Base-by-base conservation (phyloP, 2,888 invertebrate genomes). In the Leptarthrus brevirostris region DNA sequence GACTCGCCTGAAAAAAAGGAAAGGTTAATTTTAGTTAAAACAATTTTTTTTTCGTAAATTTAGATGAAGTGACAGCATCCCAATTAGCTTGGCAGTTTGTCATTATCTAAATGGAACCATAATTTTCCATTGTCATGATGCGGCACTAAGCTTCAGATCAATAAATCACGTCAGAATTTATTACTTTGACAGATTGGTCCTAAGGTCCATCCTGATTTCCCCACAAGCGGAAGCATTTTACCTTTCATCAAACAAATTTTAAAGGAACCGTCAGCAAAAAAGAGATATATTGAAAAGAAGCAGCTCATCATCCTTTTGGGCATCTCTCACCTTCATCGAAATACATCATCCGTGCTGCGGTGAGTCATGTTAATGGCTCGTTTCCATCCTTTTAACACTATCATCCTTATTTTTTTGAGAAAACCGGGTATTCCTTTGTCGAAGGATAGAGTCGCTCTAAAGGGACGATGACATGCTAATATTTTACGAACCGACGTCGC, bases 121-220 rank as follows among this genome's bases (percentile, higher is more conserved):
- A 64, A 64, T 64, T 64, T 36, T 44, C 64, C 22, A 64, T 64
- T 72, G 72, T 72, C 74, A 74, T 64, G 74, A 52, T 66, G 66
- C 26, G 18, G 74, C 72, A 22, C 53, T 54, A 69, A 56, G 58
- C 49, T 66, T 61, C 54, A 70, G 73, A 75, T 75, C 75, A 73
- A 75, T 75, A 75, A 75, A 73, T 75, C 73, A 75, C 73, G 73
- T 75, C 73, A 73, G 34, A 71, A 73, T 75, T 75, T 75, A 75
- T 75, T 73, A 75, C 64, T 73, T 75, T 75, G 75, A 73, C 75
- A 71, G 69, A 69, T 73, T 75, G 64, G 64, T 64, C 64, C 64
- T 34, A 64, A 44, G 64, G 64, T 64, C 64, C 64, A 14, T 64
- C 64, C 44, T 64, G 64, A 40, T 58, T 64, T 24, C 24, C n/a